Evolutionary conservation across 2,113 vertebrate genomes (phyloP).

Genomic region (Brachyistius frenatus): DNA sequence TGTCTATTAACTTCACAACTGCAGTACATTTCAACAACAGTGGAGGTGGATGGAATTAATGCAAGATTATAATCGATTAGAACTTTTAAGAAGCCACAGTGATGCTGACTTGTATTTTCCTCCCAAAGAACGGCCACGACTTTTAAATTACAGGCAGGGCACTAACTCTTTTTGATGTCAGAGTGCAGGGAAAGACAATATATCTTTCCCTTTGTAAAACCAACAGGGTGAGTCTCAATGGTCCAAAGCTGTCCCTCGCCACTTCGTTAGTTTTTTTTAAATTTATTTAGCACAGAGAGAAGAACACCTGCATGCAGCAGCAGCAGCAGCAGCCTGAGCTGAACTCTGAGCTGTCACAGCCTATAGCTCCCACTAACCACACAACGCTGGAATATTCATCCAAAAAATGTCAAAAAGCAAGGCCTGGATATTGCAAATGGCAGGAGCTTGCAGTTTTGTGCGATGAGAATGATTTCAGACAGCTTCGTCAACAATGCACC

Average conservation of each 20-base stretch:
- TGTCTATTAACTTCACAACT: slow-evolving; percentile 26
- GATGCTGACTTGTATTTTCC: slow-evolving; percentile 64
- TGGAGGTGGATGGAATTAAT: slow-evolving; percentile 26
- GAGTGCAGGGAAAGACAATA: slow-evolving; percentile 41
- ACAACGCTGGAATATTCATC: background rate
- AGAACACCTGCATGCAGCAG: slow-evolving; percentile 54
- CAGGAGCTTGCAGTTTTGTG: slow-evolving; percentile 27
- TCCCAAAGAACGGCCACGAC: slow-evolving; percentile 40
- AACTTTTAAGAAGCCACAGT: slow-evolving; percentile 51
- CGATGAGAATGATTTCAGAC: slow-evolving; percentile 23
- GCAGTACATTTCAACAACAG: slow-evolving; percentile 24
- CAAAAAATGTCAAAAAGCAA: slow-evolving; percentile 4
- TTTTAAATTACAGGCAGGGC: slow-evolving; percentile 54
- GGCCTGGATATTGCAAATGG: slow-evolving; percentile 23
- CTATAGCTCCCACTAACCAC: slow-evolving; percentile 1
- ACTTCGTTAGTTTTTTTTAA: slow-evolving; percentile 52
- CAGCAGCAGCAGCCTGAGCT: slow-evolving; percentile 28
- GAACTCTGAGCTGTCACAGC: slow-evolving; percentile 35
- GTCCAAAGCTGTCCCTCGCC: slow-evolving; percentile 52
- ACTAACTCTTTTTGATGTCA: slow-evolving; percentile 49
- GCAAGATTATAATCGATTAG: slow-evolving; percentile 43
- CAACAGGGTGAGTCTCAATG: slow-evolving; percentile 37
- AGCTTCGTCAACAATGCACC: slow-evolving; percentile 10
- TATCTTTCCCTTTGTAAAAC: slow-evolving; percentile 61
- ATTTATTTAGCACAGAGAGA: slow-evolving; percentile 34